Evolutionary conservation across 2,888 invertebrate genomes (phyloP).

Genomic region (Campopleginae sp.): DNA sequence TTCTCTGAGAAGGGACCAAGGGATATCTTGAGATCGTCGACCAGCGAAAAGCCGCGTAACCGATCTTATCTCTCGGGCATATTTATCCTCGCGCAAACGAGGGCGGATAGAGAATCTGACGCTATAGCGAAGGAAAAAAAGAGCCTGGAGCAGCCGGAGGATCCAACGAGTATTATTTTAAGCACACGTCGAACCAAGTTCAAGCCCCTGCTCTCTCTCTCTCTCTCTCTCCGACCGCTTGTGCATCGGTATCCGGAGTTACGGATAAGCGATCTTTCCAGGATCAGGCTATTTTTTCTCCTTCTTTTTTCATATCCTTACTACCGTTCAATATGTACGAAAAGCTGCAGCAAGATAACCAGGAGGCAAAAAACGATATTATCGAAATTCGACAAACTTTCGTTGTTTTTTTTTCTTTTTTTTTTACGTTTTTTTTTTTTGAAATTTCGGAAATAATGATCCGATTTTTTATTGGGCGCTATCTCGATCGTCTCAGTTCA

Average conservation of each 20-base stretch:
- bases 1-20: neutral
- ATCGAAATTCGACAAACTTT: neutral
- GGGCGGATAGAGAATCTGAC: conserved; percentile 19
- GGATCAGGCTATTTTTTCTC: conserved; percentile 23
- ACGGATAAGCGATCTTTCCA: conserved; percentile 58
- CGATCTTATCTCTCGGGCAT: conserved; percentile 64
- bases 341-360: neutral
- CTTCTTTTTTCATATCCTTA: neutral
- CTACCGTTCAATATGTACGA: too few species aligned
- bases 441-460: too few species aligned
- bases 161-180: conserved; percentile 48
- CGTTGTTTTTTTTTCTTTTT: too few species aligned
- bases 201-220: neutral
- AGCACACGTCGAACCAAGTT: conserved; percentile 26
- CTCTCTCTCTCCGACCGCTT: neutral
- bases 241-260: conserved; percentile 27
- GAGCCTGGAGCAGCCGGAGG: conserved; percentile 1
- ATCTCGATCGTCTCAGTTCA: neutral
- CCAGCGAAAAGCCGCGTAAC: conserved; percentile 52
- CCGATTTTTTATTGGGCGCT: neutral
- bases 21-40: conserved; percentile 56
- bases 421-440: too few species aligned
- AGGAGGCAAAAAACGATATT: neutral
- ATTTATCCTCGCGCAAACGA: conserved; percentile 59
- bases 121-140: neutral